Percentiles rank a stretch among this genome's conserved stretches.
These are phyloP conservation scores for Sebastes steindachneri DNA, from an alignment of 2,797 vertebrate species.

Conservation along the genomic window DNA sequence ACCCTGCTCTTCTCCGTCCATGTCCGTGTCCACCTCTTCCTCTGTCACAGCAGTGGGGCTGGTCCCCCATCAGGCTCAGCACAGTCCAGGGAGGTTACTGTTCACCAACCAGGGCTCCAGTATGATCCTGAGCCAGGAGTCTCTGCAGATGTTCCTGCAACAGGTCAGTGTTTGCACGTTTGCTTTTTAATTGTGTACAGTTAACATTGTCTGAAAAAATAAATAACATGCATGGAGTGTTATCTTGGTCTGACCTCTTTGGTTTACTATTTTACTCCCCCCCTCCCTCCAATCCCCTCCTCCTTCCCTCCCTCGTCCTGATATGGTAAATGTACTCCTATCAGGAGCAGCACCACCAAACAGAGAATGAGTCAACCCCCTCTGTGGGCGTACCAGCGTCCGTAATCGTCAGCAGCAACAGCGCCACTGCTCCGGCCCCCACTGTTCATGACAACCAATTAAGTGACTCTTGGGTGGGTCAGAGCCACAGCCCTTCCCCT, in stretches of 20 bases:
- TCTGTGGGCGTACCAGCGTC: constrained; percentile 88
- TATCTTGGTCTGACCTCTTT: constrained; percentile 77
- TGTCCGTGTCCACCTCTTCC: constrained; percentile 78
- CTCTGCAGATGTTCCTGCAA: constrained; percentile 95
- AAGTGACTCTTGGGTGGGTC: constrained; percentile 87
- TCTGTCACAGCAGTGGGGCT: constrained; percentile 80
- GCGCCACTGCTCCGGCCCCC: constrained; percentile 83
- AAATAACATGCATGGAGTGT: constrained; percentile 75
- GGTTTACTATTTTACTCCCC: constrained; percentile 79
- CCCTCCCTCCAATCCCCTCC: constrained; percentile 59
- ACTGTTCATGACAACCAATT: constrained; percentile 85
- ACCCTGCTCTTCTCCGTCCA: constrained; percentile 80
- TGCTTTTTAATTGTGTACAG: constrained; percentile 20
- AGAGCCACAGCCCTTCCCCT: constrained; percentile 82
- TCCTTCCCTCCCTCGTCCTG: constrained; percentile 59
- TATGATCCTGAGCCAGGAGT: constrained; percentile 91
- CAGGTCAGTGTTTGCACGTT: constrained; percentile 84
- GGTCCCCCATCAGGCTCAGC: constrained; percentile 81
- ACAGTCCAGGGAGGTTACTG: constrained; percentile 90
- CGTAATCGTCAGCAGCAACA: constrained; percentile 93
- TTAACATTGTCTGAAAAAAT: constrained; percentile 58
- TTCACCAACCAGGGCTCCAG: constrained; percentile 87
- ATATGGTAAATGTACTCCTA: constrained; percentile 79
- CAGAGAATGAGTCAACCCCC: constrained; percentile 85
- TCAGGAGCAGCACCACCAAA: constrained; percentile 88